Conservation (phyloP, 1,140 invertebrate genomes). For the Drosophila pallidifrons region DNA sequence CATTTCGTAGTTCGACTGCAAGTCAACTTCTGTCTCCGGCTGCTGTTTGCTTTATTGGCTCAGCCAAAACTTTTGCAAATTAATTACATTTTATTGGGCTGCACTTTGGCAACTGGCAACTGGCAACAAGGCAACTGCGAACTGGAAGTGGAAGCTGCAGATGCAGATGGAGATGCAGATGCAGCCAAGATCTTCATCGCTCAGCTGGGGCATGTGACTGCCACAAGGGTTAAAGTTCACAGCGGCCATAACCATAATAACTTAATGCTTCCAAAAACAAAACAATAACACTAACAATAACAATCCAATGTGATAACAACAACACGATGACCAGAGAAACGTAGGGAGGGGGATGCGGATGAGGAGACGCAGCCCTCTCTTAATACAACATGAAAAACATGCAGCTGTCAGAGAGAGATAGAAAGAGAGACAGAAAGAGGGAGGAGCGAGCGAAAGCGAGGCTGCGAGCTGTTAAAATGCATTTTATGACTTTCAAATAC, state of each 20-base stretch:
- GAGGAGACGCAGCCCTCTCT: background rate
- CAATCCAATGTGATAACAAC: constrained; percentile 36
- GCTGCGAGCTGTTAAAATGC: constrained; percentile 62
- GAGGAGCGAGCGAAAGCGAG: constrained; percentile 13
- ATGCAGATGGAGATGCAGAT: background rate
- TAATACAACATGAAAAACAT: constrained; percentile 31
- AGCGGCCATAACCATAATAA: constrained; percentile 63
- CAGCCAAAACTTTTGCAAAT: constrained; percentile 73
- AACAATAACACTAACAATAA: constrained; percentile 48
- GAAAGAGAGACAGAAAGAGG: background rate
- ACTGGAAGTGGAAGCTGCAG: background rate
- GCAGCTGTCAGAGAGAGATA: background rate
- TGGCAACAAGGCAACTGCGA: background rate
- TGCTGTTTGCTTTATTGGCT: constrained; percentile 66
- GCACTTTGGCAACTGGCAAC: constrained; percentile 15
- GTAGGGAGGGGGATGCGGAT: too few relatives aligned
- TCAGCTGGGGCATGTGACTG: background rate
- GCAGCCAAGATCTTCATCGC: background rate
- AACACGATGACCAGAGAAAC: constrained; percentile 11
- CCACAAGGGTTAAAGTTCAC: constrained; percentile 53
- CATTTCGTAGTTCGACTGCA: too few relatives aligned
- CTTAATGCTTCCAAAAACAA: constrained; percentile 54
- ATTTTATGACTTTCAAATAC: constrained; percentile 77
- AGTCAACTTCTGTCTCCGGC: constrained; percentile 16
- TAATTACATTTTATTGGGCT: constrained; percentile 80